phyloP scores from a whole-genome alignment of 2,113 vertebrate genomes.

The Notothenia rossii region DNA sequence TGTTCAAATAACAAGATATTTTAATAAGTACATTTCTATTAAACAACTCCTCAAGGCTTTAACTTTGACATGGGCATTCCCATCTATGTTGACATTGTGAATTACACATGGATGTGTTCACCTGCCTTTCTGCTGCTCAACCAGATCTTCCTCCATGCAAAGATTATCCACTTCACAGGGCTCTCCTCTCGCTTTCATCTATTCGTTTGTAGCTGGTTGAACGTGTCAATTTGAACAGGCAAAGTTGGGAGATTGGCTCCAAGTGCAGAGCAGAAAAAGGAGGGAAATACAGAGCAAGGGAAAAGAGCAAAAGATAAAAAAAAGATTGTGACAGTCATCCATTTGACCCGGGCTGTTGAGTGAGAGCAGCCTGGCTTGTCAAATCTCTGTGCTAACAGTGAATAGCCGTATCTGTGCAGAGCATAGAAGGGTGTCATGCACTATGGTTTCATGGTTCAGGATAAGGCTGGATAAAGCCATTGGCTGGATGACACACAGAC shows the following conservation, averaged over 20 bases:
- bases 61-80: slow-evolving; percentile 19
- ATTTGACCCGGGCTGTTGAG: slow-evolving; percentile 95
- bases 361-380: slow-evolving; percentile 95
- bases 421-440: slow-evolving; percentile 92
- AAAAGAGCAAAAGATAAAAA: slow-evolving; percentile 74
- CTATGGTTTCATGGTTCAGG: slow-evolving; percentile 93
- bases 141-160: slow-evolving; percentile 57
- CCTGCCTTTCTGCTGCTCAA: slow-evolving; percentile 57
- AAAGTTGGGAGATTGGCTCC: slow-evolving; percentile 70
- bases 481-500: slow-evolving; percentile 82
- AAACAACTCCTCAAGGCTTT: background rate
- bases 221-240: slow-evolving; percentile 81
- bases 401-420: slow-evolving; percentile 93
- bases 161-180: slow-evolving; percentile 72
- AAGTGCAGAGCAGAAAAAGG: slow-evolving; percentile 56
- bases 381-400: slow-evolving; percentile 92
- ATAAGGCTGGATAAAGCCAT: slow-evolving; percentile 88
- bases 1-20: too few species aligned
- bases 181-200: slow-evolving; percentile 67
- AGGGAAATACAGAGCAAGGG: slow-evolving; percentile 66
- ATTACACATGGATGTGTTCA: slow-evolving; percentile 34
- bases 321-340: slow-evolving; percentile 84
- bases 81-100: slow-evolving; percentile 50
- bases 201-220: slow-evolving; percentile 76
- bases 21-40: background rate